Evolutionary conservation across 2,113 vertebrate species (phyloP).

Genomic region (Oplegnathus fasciatus): DNA sequence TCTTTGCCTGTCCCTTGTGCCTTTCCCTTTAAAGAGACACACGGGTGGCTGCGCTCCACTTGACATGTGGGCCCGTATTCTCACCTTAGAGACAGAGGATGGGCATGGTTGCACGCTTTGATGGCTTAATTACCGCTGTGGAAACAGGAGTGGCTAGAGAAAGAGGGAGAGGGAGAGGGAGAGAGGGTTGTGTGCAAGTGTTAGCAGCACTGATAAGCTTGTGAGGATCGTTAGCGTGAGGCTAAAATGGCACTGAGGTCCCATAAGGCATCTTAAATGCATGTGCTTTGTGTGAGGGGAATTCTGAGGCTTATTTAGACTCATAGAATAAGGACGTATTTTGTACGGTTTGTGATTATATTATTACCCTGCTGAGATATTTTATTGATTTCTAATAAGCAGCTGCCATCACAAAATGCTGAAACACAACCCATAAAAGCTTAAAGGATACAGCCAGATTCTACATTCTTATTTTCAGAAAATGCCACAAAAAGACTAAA

Average conservation of each 20-base stretch:
- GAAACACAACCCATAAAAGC: background rate
- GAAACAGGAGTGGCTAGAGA: slow-evolving; percentile 77
- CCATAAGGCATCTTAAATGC: slow-evolving; percentile 71
- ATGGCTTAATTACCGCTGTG: slow-evolving; percentile 86
- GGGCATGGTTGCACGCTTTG: slow-evolving; percentile 82
- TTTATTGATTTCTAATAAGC: slow-evolving; percentile 34
- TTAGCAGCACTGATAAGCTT: slow-evolving; percentile 73
- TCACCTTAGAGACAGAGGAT: slow-evolving; percentile 83
- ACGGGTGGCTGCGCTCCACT: slow-evolving; percentile 79
- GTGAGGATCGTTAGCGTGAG: slow-evolving; percentile 73
- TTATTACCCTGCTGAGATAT: slow-evolving; percentile 3
- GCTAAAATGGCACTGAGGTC: slow-evolving; percentile 73
- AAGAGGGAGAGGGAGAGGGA: slow-evolving; percentile 31
- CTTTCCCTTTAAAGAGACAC: slow-evolving; percentile 81
- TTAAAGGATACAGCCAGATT: background rate
- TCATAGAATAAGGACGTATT: slow-evolving; percentile 42
- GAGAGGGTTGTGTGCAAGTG: slow-evolving; percentile 68
- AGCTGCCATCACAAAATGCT: background rate
- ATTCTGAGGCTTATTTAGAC: slow-evolving; percentile 59
- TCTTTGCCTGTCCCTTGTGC: slow-evolving; percentile 66
- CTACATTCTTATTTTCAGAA: background rate
- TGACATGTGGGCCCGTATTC: slow-evolving; percentile 80
- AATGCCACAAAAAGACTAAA: background rate
- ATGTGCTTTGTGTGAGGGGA: slow-evolving; percentile 59
- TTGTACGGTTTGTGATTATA: slow-evolving; percentile 10